Percentiles rank a stretch among this genome's conserved stretches.
phyloP scores from a whole-genome alignment of 2,888 invertebrate genomes.

The Melitaea athalia region DNA sequence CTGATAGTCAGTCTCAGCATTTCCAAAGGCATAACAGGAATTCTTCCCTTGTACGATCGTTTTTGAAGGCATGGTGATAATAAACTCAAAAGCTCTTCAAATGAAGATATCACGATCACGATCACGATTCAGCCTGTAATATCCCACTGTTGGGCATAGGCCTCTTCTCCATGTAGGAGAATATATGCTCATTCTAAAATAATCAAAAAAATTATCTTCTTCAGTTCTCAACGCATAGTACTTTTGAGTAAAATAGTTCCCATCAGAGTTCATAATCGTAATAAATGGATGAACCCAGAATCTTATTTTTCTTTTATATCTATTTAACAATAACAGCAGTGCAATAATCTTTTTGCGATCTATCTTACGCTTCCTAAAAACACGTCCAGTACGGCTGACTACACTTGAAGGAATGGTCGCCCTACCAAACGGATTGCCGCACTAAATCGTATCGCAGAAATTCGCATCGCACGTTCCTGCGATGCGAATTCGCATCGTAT shows the following conservation, averaged over 20 bases:
- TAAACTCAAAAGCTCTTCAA: constrained; percentile 39
- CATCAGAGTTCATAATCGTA: constrained; percentile 35
- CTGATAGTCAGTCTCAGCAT: constrained; percentile 41
- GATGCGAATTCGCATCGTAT: too few relatives aligned
- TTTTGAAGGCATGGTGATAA: constrained; percentile 44
- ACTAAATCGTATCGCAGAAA: constrained; percentile 42
- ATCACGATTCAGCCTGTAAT: too few relatives aligned
- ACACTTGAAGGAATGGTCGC: constrained; percentile 39
- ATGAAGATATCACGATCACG: constrained; percentile 44
- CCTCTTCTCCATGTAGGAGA: too few relatives aligned
- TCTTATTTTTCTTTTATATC: constrained; percentile 43
- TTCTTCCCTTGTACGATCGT: constrained; percentile 45
- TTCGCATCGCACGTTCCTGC: too few relatives aligned
- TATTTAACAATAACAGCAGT: constrained; percentile 44
- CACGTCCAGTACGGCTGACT: constrained; percentile 42
- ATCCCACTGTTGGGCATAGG: too few relatives aligned
- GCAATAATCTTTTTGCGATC: constrained; percentile 43
- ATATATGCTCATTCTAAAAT: constrained; percentile 45
- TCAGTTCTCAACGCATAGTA: constrained; percentile 36
- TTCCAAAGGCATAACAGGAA: constrained; percentile 48
- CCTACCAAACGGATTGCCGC: constrained; percentile 22
- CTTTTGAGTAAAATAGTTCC: constrained; percentile 30
- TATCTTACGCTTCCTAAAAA: constrained; percentile 39
- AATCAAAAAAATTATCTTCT: constrained; percentile 40
- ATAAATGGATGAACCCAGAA: constrained; percentile 46